phyloP scores from a whole-genome alignment of 2,888 invertebrate genomes.

The Fabriciana adippe region DNA sequence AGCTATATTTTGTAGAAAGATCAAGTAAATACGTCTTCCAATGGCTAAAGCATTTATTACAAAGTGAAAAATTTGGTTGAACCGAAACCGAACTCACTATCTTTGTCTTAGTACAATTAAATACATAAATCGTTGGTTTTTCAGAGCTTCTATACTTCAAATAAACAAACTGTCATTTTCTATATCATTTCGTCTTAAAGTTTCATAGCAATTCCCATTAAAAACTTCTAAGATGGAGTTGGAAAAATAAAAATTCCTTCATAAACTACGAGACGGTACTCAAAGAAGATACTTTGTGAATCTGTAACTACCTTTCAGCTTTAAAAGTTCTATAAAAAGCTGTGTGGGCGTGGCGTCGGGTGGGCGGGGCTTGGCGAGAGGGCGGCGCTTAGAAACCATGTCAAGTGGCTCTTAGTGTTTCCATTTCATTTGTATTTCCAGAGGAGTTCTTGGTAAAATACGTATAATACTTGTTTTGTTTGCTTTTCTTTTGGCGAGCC shows the following conservation, averaged over 20 bases:
- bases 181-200: no score
- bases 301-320: slow-evolving; percentile 16
- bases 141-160: no score
- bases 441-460: slow-evolving; percentile 27
- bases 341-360: slow-evolving; percentile 32
- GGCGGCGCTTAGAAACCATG: slow-evolving; percentile 62
- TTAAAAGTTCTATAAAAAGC: slow-evolving; percentile 33
- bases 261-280: slow-evolving; percentile 21
- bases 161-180: no score
- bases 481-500: slow-evolving; percentile 6
- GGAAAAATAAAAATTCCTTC: slow-evolving; percentile 20
- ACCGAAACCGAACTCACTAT: background rate
- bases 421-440: slow-evolving; percentile 35
- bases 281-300: slow-evolving; percentile 26
- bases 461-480: slow-evolving; percentile 16
- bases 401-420: slow-evolving; percentile 52
- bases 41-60: no score
- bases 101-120: background rate
- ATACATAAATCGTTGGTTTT: no score
- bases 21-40: no score
- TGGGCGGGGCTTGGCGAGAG: slow-evolving; percentile 47
- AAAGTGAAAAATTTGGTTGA: background rate
- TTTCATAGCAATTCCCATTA: no score
- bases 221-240: slow-evolving; percentile 3
- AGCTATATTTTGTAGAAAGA: no score